A percentile compares a stretch with the other conserved stretches of the same genome.
These are phyloP conservation scores for Gymnosoma rotundatum DNA, from an alignment of 2,888 invertebrate species.

Conservation along the genomic window DNA sequence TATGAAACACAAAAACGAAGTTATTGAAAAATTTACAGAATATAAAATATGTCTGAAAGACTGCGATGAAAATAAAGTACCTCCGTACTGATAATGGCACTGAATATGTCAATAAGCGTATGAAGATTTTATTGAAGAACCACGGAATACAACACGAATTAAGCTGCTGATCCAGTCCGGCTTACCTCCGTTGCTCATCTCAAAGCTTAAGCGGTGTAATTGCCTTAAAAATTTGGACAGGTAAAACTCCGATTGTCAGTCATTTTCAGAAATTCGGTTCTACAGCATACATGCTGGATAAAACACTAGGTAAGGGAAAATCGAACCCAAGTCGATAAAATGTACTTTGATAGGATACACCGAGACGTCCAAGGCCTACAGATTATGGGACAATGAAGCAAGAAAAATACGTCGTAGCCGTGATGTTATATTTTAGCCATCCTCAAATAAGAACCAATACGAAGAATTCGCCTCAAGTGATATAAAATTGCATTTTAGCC, in stretches of 20 bases:
- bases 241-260: slow-evolving; percentile 52
- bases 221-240: slow-evolving; percentile 58
- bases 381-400: too few relatives aligned
- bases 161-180: slow-evolving; percentile 73
- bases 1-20: too few relatives aligned
- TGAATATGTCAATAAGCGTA: too few relatives aligned
- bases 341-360: too few relatives aligned
- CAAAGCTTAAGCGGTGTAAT: slow-evolving; percentile 30
- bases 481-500: too few relatives aligned
- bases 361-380: too few relatives aligned
- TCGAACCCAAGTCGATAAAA: too few relatives aligned
- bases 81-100: slow-evolving; percentile 74
- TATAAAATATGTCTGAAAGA: slow-evolving; percentile 47
- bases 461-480: background rate
- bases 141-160: slow-evolving; percentile 72
- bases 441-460: slow-evolving; percentile 3
- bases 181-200: slow-evolving; percentile 67
- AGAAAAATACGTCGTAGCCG: slow-evolving; percentile 35
- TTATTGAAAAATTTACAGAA: too few relatives aligned
- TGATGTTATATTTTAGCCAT: slow-evolving; percentile 32
- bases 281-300: too few relatives aligned
- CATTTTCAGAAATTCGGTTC: slow-evolving; percentile 63
- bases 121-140: too few relatives aligned
- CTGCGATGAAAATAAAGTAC: slow-evolving; percentile 68
- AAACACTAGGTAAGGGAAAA: too few relatives aligned